These are phyloP conservation scores for Neogale vison DNA, from an alignment of 2,113 vertebrate species.

Conservation along the genomic window DNA sequence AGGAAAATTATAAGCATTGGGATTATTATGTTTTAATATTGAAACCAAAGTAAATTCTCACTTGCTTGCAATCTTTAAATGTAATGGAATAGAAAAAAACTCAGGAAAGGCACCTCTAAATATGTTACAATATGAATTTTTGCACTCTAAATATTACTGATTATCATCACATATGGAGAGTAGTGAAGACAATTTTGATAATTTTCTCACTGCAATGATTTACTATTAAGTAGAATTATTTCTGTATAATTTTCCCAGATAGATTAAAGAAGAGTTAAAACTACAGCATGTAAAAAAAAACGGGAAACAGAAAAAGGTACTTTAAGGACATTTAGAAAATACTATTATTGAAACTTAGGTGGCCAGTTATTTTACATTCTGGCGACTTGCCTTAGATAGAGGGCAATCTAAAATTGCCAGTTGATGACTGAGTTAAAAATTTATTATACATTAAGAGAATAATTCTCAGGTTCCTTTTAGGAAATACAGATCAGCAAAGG, in stretches of 20 bases:
- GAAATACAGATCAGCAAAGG: constrained; percentile 50
- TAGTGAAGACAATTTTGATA: background rate
- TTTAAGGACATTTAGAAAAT: constrained; percentile 13
- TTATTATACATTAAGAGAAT: background rate
- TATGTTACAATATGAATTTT: background rate
- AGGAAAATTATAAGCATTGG: background rate
- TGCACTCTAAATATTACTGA: background rate
- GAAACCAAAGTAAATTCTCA: constrained; percentile 44
- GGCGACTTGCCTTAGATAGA: constrained; percentile 3
- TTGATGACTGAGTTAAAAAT: constrained; percentile 42
- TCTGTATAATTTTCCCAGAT: background rate
- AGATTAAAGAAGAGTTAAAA: constrained; percentile 16
- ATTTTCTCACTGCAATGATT: background rate
- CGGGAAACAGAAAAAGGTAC: background rate
- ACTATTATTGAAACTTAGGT: background rate
- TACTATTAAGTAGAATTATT: background rate
- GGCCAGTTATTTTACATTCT: constrained; percentile 21
- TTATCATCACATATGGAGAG: background rate
- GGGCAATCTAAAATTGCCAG: constrained; percentile 32
- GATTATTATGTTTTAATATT: background rate
- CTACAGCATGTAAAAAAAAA: background rate
- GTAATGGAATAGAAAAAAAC: background rate
- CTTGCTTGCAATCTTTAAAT: background rate
- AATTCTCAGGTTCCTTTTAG: constrained; percentile 8
- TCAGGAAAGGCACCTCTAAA: background rate